Evolutionary conservation across 1,140 invertebrate genomes (phyloP), one percentile per base, ranked within the genome.

Genomic region (Bactericera cockerelli): DNA sequence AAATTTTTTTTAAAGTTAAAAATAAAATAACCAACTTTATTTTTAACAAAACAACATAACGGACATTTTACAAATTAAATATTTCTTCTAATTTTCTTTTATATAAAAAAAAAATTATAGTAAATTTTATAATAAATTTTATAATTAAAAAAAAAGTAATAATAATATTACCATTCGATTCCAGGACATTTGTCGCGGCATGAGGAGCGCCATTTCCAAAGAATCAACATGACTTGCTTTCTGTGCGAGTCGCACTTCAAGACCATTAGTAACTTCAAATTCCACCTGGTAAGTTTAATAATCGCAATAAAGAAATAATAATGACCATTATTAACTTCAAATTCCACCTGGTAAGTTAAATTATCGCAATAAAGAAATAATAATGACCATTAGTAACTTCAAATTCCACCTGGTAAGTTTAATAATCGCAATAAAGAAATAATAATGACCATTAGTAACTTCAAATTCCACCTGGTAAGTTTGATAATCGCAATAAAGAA

Each of bases 171-270:
- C 4, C 13, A 31, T 13, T 31, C 13, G 28, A 31, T 31, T 31
- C 13, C 28, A 31, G 28, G 28, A 31, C 28, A 31, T 31, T 31
- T 31, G 28, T 4, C 28, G 4, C 4, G 28, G 13, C 28, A 31
- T 31, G 28, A 31, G 13, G 28, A 31, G 28, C 28, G 28, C 4
- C 28, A 31, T 31, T 31, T 31, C 13, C 28, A 31, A 13, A 4
- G 28, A 31, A 31, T 31, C 28, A 31, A 31, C 28, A 49, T 49
- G n/a, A 10, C 42, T n/a, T 49, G 42, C 42, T 16, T 49, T 8
- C 42, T 49, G 22, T 49, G 42, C 19, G n/a, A 22, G 42, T 6
- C 42, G n/a, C n/a, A 49, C 42, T 49, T 49, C 42, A 49, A 49
- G 19, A 49, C 42, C 22, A 16, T 49, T n/a, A 22, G 19, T n/a